Conservation (phyloP, 2,888 invertebrate species). For the Timema podura region DNA sequence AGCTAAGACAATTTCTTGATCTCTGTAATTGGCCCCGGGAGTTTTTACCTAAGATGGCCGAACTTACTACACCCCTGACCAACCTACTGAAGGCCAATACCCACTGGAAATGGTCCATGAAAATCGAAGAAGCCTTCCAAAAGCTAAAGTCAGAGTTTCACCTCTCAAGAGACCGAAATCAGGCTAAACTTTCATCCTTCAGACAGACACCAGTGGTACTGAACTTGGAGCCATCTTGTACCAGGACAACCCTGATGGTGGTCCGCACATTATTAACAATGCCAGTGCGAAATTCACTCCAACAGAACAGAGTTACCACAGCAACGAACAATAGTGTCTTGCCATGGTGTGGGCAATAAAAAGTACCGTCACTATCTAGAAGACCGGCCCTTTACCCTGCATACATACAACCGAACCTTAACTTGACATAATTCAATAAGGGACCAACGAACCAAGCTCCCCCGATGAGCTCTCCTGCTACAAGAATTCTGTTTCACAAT, state of each 20-base stretch:
- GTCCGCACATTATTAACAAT: not conserved
- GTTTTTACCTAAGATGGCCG: not conserved
- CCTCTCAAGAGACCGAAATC: not conserved
- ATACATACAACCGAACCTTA: not conserved
- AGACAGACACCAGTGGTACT: not conserved
- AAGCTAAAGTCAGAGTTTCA: not conserved
- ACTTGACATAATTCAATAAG: not conserved
- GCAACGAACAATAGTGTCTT: not conserved
- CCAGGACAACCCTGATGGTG: not conserved
- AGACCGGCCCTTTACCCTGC: not conserved
- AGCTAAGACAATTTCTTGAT: not conserved
- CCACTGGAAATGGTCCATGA: not conserved
- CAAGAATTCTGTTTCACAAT: not conserved
- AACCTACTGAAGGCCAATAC: not conserved
- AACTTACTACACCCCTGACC: not conserved
- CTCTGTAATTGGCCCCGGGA: not conserved
- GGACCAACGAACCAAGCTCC: not conserved
- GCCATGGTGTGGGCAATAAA: not conserved
- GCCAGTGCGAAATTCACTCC: not conserved
- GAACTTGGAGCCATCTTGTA: not conserved
- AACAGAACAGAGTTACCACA: not conserved
- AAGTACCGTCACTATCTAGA: not conserved
- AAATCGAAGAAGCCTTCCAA: not conserved
- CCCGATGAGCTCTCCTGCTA: not conserved
- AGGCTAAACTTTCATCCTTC: not conserved